Base-by-base conservation (phyloP, 92 coral and sea anemone genomes). In the Pocillopora meandrina region DNA sequence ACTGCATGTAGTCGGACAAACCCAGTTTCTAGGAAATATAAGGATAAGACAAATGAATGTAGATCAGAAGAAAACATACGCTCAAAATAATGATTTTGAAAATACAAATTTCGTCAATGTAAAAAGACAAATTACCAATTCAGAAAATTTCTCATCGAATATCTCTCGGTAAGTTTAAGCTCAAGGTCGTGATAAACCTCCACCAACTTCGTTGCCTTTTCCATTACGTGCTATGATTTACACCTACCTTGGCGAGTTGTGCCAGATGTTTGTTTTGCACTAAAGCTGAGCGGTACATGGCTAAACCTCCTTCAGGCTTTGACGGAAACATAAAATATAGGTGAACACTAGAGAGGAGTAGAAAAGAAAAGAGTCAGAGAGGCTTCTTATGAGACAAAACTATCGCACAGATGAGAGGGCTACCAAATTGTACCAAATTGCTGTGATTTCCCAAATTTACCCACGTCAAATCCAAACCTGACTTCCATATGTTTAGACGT, bases 211-310 rank as follows among this genome's bases (percentile, higher is more conserved):
- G 7, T 10, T 16, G 63, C 61, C 65, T 42, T 61, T 63, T 49
- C 17, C 71, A 18, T 15, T 75, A 47, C 73, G 17, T 71, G 72
- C 62, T 60, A 71, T 59, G 17, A 17, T 35, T 81, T 80, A 96
- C 99, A 17, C 14, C 59, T 80, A 96, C 99, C 98, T 96, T 95
- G 23, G 98, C 99, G 10, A 96, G 89, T 19, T 87, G 86, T 42
- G 99, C 92, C 17, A 96, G 92, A 76, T 96, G 94, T 64, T 68
- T 92, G 94, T 96, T 96, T 71, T 95, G 99, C 16, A 96, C 99
- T 71, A 96, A 78, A 56, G 94, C 93, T 20, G 99, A 89, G 55
- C 99, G 95, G 81, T 89, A 93, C 87, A 89, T 92, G 52, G 98
- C 99, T 36, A 96, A 71, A 34, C 85, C 71, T 56, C 99, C 99